Evolutionary conservation across 2,888 invertebrate species (phyloP).

Genomic region (Hymenopus coronatus): DNA sequence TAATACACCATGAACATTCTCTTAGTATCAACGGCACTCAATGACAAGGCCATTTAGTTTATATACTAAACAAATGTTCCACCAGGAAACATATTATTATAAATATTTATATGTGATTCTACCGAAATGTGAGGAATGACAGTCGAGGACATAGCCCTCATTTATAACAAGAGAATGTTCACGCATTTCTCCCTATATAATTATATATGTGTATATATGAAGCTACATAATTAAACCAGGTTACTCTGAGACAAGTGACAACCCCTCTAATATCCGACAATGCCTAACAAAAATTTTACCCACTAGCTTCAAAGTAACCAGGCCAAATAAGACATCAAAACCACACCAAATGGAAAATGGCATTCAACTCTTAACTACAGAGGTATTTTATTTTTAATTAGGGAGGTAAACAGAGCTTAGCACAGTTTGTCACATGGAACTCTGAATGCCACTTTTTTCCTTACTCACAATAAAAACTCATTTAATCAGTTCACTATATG

Average conservation of each 20-base stretch:
- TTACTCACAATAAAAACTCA: neutral
- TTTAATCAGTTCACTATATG: neutral
- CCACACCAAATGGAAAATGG: conserved; percentile 22
- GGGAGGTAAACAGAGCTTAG: neutral
- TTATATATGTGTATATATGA: neutral
- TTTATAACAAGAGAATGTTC: conserved; percentile 28
- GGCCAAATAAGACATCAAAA: conserved; percentile 13
- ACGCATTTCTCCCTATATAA: neutral
- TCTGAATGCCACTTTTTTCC: conserved; percentile 16
- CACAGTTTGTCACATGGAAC: neutral
- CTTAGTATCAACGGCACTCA: conserved; percentile 21
- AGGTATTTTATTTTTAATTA: neutral
- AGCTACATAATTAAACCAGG: neutral
- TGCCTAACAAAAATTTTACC: neutral
- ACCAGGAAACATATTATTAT: neutral
- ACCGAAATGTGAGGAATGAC: conserved; percentile 23
- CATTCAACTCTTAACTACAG: conserved; percentile 9
- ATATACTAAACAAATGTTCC: neutral
- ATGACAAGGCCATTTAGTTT: conserved; percentile 9
- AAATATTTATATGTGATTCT: neutral
- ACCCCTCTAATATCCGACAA: neutral
- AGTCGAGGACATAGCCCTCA: conserved; percentile 24
- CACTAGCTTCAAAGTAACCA: conserved; percentile 1
- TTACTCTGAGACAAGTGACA: neutral
- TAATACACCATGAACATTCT: conserved; percentile 28